A percentile compares a stretch with the other conserved stretches of the same genome.
These are phyloP conservation scores for Amphibalanus amphitrite DNA, from an alignment of 1,140 invertebrate species.

Conservation along the genomic window DNA sequence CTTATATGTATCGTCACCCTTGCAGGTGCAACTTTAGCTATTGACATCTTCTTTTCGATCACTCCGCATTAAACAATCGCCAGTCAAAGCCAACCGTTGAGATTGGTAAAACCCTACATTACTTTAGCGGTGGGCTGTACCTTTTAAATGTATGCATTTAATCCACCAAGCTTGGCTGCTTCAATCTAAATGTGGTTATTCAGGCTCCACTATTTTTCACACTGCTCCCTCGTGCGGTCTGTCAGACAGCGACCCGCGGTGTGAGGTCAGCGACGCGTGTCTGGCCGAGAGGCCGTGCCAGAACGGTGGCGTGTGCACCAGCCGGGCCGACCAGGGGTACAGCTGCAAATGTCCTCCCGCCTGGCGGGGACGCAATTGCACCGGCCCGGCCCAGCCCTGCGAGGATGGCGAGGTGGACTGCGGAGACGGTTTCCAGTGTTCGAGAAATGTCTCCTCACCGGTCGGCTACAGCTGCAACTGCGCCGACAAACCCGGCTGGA, in stretches of 20 bases:
- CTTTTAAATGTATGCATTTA: too few species aligned
- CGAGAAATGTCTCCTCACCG: background rate
- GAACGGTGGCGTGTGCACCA: background rate
- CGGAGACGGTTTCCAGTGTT: background rate
- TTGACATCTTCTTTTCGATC: too few species aligned
- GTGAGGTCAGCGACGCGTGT: background rate
- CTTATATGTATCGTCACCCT: too few species aligned
- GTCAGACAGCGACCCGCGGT: background rate
- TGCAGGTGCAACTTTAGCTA: too few species aligned
- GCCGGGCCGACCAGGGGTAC: background rate
- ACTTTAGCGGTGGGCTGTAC: too few species aligned
- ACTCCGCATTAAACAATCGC: too few species aligned
- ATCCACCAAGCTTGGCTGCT: too few species aligned
- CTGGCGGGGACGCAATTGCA: background rate
- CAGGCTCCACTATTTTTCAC: too few species aligned
- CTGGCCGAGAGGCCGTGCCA: background rate
- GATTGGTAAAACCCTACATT: too few species aligned
- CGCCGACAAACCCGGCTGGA: background rate
- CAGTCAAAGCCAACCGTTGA: too few species aligned
- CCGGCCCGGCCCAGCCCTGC: background rate
- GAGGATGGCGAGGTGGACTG: background rate
- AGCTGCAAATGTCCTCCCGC: background rate
- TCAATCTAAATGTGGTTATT: too few species aligned
- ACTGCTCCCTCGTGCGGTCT: too few species aligned
- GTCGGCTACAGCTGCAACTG: conserved; percentile 4